These are phyloP conservation scores for Lipophrys pholis DNA, from an alignment of 2,113 vertebrate genomes.

Conservation along the genomic window DNA sequence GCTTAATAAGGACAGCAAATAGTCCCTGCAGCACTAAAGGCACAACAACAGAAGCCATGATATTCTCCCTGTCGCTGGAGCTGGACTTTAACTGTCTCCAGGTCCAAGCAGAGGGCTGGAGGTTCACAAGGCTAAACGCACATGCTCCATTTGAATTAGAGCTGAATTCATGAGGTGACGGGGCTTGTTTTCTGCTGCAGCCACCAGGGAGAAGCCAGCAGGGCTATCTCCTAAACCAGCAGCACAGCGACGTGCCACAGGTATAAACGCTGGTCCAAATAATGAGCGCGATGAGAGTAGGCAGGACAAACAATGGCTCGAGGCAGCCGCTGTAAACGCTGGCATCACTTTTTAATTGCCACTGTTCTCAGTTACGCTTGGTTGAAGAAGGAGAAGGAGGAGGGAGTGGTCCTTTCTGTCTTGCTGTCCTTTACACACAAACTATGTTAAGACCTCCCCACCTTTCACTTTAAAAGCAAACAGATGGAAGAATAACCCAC, in stretches of 20 bases:
- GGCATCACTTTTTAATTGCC: conserved; percentile 77
- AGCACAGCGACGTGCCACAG: conserved; percentile 46
- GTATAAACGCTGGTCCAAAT: conserved; percentile 57
- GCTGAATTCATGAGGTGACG: conserved; percentile 52
- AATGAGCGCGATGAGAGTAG: conserved; percentile 56
- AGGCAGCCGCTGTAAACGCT: conserved; percentile 58
- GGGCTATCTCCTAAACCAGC: conserved; percentile 57
- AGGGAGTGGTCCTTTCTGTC: conserved; percentile 52
- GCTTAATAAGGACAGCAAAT: conserved; percentile 76
- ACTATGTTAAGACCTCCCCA: conserved; percentile 19
- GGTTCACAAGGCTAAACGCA: conserved; percentile 66
- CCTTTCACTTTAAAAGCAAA: conserved; percentile 61
- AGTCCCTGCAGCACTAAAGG: conserved; percentile 65
- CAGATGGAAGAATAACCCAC: conserved; percentile 65
- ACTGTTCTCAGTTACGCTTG: conserved; percentile 46
- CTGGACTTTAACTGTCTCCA: conserved; percentile 50
- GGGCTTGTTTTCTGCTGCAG: conserved; percentile 48
- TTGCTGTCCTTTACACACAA: conserved; percentile 45
- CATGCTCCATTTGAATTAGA: conserved; percentile 60
- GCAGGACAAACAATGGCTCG: conserved; percentile 64
- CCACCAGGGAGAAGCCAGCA: conserved; percentile 40
- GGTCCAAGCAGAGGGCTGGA: conserved; percentile 50
- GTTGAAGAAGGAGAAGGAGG: conserved; percentile 8
- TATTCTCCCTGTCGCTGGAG: conserved; percentile 58
- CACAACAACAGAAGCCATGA: conserved; percentile 61